phyloP scores from a whole-genome alignment of 2,888 invertebrate species.

The Halocaridina rubra region DNA sequence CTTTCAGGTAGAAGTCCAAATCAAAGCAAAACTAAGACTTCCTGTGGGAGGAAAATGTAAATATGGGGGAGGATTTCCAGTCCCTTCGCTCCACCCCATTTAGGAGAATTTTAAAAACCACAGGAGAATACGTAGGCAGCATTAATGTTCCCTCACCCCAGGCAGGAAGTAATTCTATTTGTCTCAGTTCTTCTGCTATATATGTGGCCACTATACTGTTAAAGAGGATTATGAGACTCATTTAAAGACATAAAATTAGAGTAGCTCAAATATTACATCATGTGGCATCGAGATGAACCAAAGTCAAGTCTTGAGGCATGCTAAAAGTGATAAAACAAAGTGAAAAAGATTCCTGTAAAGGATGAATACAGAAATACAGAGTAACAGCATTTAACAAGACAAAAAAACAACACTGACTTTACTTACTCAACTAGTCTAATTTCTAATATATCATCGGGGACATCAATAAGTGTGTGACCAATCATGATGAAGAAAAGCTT shows the following conservation, averaged over 20 bases:
- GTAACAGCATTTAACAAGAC: neutral
- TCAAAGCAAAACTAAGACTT: no score
- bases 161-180: neutral
- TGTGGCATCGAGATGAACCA: neutral
- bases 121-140: no score
- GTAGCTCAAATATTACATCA: neutral
- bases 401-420: neutral
- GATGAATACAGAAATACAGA: neutral
- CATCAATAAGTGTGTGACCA: constrained; percentile 45
- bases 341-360: neutral
- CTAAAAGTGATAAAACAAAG: neutral
- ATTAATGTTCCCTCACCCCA: no score
- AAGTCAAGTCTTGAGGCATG: no score
- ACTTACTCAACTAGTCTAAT: constrained; percentile 52
- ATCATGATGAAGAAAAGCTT: constrained; percentile 60
- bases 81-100: no score
- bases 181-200: no score
- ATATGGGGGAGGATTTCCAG: no score
- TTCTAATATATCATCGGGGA: constrained; percentile 50
- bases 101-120: no score
- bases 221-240: no score
- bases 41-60: no score
- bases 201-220: no score
- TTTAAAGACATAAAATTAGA: neutral
- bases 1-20: no score